These are phyloP conservation scores for Scelioninae gen. 1 DNA, from an alignment of 2,888 invertebrate genomes.

Conservation along the genomic window DNA sequence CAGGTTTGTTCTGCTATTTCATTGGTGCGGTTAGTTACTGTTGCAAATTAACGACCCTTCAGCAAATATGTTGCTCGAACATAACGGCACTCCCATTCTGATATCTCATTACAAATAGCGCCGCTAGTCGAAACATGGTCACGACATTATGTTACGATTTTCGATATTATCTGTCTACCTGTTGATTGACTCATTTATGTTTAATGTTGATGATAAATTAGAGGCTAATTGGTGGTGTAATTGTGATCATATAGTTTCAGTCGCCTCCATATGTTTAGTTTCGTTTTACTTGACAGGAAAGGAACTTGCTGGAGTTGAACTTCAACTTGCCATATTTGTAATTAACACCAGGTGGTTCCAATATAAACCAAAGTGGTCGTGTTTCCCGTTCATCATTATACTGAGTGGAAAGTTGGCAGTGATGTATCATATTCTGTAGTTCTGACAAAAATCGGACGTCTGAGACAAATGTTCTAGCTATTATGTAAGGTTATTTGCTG, in stretches of 20 bases:
- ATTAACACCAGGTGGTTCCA: slow-evolving; percentile 12
- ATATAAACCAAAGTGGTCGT: background rate
- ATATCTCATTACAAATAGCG: slow-evolving; percentile 45
- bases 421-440: slow-evolving; percentile 2
- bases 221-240: too few relatives aligned
- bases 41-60: slow-evolving; percentile 65
- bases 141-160: slow-evolving; percentile 28
- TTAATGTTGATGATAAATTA: slow-evolving; percentile 12
- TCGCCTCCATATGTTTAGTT: too few relatives aligned
- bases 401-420: slow-evolving; percentile 40
- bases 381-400: slow-evolving; percentile 15
- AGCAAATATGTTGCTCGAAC: slow-evolving; percentile 46
- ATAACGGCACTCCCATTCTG: slow-evolving; percentile 25
- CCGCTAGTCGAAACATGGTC: slow-evolving; percentile 14
- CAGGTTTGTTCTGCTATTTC: slow-evolving; percentile 60
- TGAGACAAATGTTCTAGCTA: slow-evolving; percentile 3
- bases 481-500: background rate
- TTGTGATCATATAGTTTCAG: too few relatives aligned
- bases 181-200: slow-evolving; percentile 35
- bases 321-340: slow-evolving; percentile 28
- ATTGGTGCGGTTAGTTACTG: slow-evolving; percentile 61
- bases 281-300: too few relatives aligned
- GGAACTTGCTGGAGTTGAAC: slow-evolving; percentile 1
- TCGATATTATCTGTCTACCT: slow-evolving; percentile 49
- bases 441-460: slow-evolving; percentile 11